Percentiles rank a stretch among this genome's conserved stretches.
Conservation (phyloP, 2,797 vertebrate species). For the Momotus momota region DNA sequence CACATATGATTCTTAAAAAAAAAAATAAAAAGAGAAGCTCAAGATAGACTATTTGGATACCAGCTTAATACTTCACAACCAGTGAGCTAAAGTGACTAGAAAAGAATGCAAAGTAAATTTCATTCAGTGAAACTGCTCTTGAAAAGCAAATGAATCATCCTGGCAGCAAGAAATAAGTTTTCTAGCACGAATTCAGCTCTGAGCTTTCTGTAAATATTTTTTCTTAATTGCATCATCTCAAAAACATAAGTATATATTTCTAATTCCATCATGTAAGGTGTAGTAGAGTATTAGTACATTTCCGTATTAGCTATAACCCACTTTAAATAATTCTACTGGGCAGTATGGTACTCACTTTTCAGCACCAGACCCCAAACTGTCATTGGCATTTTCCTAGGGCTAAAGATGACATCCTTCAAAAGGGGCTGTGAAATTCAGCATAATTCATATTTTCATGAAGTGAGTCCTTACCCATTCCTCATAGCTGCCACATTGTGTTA, state of each 20-base stretch:
- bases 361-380: neutral
- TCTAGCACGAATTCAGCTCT: neutral
- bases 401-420: neutral
- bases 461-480: neutral
- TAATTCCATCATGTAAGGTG: neutral
- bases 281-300: neutral
- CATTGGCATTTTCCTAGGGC: neutral
- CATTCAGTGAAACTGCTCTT: neutral
- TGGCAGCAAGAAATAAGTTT: neutral
- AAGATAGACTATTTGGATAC: neutral
- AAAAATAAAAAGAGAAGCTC: neutral
- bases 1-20: neutral
- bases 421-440: neutral
- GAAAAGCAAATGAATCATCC: neutral
- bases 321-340: neutral
- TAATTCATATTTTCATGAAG: neutral
- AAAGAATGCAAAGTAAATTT: neutral
- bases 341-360: neutral
- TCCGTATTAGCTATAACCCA: neutral
- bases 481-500: neutral
- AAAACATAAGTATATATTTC: neutral
- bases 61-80: neutral
- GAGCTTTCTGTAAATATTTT: neutral
- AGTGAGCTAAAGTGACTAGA: neutral
- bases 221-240: neutral